These are phyloP conservation scores for Chloromyia formosa DNA, from an alignment of 2,888 invertebrate genomes.

Conservation along the genomic window DNA sequence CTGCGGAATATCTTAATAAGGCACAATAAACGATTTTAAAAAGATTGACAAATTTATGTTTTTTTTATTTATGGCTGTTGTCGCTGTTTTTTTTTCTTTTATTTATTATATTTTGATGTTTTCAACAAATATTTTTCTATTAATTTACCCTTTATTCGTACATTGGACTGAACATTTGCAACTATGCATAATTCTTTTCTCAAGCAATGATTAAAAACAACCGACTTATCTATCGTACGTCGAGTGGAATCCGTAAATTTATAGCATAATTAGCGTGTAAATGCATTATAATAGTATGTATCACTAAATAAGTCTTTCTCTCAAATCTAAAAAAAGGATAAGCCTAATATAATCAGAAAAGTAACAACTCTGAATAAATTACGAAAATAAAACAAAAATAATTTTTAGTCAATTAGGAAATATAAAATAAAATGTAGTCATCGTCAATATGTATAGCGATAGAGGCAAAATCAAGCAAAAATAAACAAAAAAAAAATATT, in stretches of 20 bases:
- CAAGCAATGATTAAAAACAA: background rate
- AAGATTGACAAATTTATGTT: too few species aligned
- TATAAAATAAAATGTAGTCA: background rate
- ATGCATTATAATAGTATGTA: background rate
- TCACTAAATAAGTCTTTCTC: slow-evolving; percentile 2
- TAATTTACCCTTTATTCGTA: background rate
- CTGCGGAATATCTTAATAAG: too few species aligned
- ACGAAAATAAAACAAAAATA: slow-evolving; percentile 28
- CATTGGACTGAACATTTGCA: too few species aligned
- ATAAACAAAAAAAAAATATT: slow-evolving; percentile 8
- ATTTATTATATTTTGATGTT: too few species aligned
- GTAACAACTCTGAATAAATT: background rate
- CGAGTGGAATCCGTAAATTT: background rate
- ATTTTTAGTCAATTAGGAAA: slow-evolving; percentile 36
- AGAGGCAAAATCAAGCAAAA: too few species aligned
- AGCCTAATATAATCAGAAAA: slow-evolving; percentile 14
- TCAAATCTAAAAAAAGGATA: background rate
- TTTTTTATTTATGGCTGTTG: too few species aligned
- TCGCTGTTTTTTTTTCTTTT: too few species aligned
- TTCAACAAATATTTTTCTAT: background rate
- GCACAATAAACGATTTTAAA: too few species aligned
- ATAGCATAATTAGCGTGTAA: background rate
- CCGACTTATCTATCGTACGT: background rate
- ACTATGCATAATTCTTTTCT: too few species aligned
- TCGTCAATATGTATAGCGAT: too few species aligned